These are phyloP conservation scores for Gopherus evgoodei DNA, from an alignment of 2,113 vertebrate species.

Conservation along the genomic window DNA sequence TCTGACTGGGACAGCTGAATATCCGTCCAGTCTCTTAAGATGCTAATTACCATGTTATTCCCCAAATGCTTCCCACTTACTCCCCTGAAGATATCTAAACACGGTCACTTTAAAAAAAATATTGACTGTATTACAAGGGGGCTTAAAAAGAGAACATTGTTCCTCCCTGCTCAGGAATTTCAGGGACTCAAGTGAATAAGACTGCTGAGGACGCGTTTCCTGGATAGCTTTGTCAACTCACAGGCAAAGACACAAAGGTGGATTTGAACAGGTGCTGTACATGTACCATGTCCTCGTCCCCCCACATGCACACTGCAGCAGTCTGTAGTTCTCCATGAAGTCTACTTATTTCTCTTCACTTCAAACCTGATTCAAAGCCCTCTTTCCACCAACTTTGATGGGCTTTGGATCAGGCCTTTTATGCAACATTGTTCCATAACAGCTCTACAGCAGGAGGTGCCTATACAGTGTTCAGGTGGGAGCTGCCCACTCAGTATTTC, in stretches of 20 bases:
- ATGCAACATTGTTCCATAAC: background rate
- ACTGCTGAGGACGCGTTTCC: background rate
- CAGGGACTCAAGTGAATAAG: slow-evolving; percentile 25
- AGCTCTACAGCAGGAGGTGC: background rate
- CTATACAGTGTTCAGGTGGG: background rate
- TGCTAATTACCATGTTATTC: slow-evolving; percentile 58
- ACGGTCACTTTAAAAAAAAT: background rate
- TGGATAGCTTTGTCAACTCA: background rate
- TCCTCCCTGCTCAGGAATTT: background rate
- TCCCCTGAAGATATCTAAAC: slow-evolving; percentile 33
- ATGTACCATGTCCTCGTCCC: background rate
- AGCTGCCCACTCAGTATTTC: background rate
- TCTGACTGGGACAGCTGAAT: slow-evolving; percentile 46
- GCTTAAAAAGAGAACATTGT: background rate
- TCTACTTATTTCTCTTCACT: background rate
- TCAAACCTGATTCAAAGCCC: rapidly evolving
- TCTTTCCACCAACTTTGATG: background rate
- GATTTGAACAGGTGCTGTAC: rapidly evolving
- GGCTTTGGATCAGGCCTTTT: background rate
- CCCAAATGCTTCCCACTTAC: slow-evolving; percentile 65
- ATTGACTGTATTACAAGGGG: background rate
- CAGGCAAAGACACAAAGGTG: background rate
- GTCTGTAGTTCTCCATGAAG: background rate
- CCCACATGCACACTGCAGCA: rapidly evolving
- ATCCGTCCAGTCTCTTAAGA: slow-evolving; percentile 41